Conservation (phyloP, 2,888 invertebrate genomes). For the Erpobdella octoculata region DNA sequence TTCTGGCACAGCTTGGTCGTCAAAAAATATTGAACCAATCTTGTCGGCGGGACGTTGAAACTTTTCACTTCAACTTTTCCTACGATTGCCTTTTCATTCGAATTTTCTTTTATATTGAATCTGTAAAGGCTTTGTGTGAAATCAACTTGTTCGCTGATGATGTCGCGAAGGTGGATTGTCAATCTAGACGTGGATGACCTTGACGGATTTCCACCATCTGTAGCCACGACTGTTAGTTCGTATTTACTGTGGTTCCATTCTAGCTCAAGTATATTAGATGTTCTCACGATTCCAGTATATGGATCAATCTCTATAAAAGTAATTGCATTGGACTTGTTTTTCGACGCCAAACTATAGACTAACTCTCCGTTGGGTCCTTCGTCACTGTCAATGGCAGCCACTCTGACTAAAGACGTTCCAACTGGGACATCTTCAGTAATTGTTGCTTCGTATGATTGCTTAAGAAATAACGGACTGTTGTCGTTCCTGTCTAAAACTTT, state of each 20-base stretch:
- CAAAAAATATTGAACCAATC: conserved; percentile 9
- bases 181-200: conserved; percentile 24
- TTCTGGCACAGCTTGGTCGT: neutral
- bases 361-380: conserved; percentile 77
- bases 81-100: conserved; percentile 24
- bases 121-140: conserved; percentile 27
- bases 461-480: conserved; percentile 85
- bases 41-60: conserved; percentile 7
- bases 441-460: conserved; percentile 69
- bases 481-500: conserved; percentile 86
- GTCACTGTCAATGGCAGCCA: conserved; percentile 82
- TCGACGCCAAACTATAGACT: conserved; percentile 63
- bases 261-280: conserved; percentile 27
- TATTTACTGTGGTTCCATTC: conserved; percentile 22
- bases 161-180: conserved; percentile 25
- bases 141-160: conserved; percentile 28
- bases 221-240: conserved; percentile 31
- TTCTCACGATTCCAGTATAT: conserved; percentile 28
- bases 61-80: conserved; percentile 27
- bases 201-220: conserved; percentile 31
- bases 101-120: conserved; percentile 32
- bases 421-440: conserved; percentile 73
- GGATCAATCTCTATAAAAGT: conserved; percentile 26
- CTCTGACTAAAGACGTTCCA: conserved; percentile 60
- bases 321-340: neutral